Conservation (phyloP, 2,797 vertebrate genomes). For the Anguilla obscura region DNA sequence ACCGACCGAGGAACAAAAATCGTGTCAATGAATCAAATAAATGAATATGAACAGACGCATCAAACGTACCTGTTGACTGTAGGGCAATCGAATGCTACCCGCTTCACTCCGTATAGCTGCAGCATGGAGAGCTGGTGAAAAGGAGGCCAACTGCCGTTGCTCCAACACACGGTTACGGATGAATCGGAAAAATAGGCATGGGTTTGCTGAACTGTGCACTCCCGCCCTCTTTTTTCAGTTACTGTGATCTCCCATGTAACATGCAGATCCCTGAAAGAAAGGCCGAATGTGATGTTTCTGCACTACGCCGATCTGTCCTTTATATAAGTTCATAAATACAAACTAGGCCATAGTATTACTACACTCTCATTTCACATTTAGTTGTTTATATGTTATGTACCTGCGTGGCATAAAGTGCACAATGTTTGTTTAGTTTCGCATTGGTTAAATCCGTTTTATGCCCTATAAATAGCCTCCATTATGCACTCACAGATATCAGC, state of each 20-base stretch:
- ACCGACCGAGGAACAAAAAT: slow-evolving; percentile 2
- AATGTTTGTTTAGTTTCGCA: neutral
- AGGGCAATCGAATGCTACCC: slow-evolving; percentile 62
- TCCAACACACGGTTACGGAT: slow-evolving; percentile 77
- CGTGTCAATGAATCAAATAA: neutral
- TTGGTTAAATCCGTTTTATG: neutral
- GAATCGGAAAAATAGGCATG: slow-evolving; percentile 72
- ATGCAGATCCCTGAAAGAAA: slow-evolving; percentile 56
- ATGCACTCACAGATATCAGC: neutral
- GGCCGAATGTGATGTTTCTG: slow-evolving; percentile 1
- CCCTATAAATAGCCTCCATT: neutral
- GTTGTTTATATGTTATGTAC: neutral
- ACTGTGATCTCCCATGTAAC: slow-evolving; percentile 80
- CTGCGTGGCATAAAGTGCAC: neutral
- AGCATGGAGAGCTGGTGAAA: slow-evolving; percentile 70
- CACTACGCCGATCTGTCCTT: neutral
- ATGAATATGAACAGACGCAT: neutral
- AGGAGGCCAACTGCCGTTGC: slow-evolving; percentile 62
- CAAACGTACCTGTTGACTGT: slow-evolving; percentile 69
- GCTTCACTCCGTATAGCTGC: slow-evolving; percentile 77
- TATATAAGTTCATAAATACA: neutral
- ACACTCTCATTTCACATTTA: slow-evolving; percentile 43
- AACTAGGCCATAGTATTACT: slow-evolving; percentile 41
- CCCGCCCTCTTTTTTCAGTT: slow-evolving; percentile 65
- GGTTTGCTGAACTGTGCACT: slow-evolving; percentile 65